Evolutionary conservation across 2,113 vertebrate genomes (phyloP), one percentile per base, ranked within the genome.

Genomic region (Haemorhous mexicanus): DNA sequence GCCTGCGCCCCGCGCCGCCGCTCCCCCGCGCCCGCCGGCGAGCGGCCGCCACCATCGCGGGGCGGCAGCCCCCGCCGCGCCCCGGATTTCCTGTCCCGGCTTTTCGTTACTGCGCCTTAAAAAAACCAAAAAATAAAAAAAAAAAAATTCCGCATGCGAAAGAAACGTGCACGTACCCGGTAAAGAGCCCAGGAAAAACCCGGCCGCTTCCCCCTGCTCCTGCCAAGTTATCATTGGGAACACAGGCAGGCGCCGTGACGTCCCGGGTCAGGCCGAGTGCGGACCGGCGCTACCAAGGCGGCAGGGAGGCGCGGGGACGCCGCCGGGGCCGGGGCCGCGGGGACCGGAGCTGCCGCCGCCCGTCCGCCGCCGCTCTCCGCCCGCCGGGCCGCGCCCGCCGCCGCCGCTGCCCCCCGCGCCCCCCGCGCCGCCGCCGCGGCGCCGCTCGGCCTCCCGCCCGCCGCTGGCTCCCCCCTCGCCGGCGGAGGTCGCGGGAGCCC

Each of bases 1-100:
- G 97, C 84, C 83, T 70, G 74, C 75, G 81, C 92, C 80, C 79
- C 56, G 84, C 76, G 97, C 95, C 81, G 92, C 91, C 78, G 94
- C 95, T 95, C 85, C 96, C 94, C 91, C 89, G 89, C 76, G 91
- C 86, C 82, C 70, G 62, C 64, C 83, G 70, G 83, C 58, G 70
- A 72, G 87, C n/a, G 73, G 76, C 74, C 90, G 50, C 89, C 79
- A 81, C 93, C 75, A 69, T 69, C 79, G 67, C 79, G 79, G 79
- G 53, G 41, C 70, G 76, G 68, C 68, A 70, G 68, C 68, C 68
- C 68, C 67, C 47, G 47, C 67, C 67, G 67, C 67, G 67, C 68
- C 68, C 68, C 68, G 49, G 68, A 69, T 69, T 69, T 69, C 67
- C 67, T 69, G 67, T 50, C 67, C 67, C n/a, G 67, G 67, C 67